phyloP scores from a whole-genome alignment of 2,113 vertebrate genomes.

The Lontra canadensis region DNA sequence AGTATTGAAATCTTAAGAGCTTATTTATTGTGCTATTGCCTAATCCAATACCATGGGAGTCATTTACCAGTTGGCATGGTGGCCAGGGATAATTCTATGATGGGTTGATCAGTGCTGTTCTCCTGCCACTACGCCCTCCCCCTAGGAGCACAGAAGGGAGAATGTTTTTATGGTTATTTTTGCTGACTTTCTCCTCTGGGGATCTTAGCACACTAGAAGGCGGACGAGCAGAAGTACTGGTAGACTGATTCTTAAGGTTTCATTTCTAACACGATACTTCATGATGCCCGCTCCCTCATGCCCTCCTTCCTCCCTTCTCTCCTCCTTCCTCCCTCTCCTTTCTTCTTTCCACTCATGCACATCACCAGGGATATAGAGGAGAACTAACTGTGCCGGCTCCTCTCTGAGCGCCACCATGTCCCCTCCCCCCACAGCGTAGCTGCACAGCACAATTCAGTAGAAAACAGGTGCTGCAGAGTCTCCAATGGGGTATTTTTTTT shows the following conservation, averaged over 20 bases:
- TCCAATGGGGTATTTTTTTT: not conserved
- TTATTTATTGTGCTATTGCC: not conserved
- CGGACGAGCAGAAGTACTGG: not conserved
- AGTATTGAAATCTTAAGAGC: not conserved
- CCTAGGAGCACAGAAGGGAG: not conserved
- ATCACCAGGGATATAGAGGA: too few relatives aligned
- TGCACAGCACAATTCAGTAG: not conserved
- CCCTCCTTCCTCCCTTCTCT: accelerated
- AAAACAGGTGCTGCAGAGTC: not conserved
- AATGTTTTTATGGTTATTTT: not conserved
- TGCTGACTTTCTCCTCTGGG: not conserved
- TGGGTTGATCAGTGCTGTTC: not conserved
- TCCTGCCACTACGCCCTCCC: not conserved
- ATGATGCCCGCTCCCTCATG: accelerated
- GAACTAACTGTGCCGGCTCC: not conserved
- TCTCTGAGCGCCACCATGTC: accelerated
- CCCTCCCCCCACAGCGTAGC: not conserved
- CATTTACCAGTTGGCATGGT: not conserved
- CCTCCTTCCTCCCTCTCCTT: not conserved
- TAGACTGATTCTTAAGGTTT: not conserved
- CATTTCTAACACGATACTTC: not conserved
- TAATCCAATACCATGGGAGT: not conserved
- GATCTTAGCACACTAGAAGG: not conserved
- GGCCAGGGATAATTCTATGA: not conserved
- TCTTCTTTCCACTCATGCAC: too few relatives aligned